phyloP scores from a whole-genome alignment of 2,888 invertebrate species.

The Cistogaster globosa region DNA sequence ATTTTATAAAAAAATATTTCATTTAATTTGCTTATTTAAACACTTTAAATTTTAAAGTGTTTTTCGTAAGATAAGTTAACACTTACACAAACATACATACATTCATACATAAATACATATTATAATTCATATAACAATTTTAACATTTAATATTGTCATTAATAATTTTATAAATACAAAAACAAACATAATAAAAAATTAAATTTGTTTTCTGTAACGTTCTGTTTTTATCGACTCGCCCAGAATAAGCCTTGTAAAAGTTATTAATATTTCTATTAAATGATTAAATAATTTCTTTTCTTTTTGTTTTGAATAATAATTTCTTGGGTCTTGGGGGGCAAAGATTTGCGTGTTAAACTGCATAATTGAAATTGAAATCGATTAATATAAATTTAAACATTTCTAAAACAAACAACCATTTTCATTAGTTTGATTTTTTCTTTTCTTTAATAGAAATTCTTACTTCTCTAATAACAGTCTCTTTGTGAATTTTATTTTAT shows the following conservation, averaged over 20 bases:
- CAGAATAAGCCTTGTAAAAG: not conserved
- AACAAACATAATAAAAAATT: not conserved
- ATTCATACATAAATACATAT: too few relatives aligned
- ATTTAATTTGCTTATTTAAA: too few relatives aligned
- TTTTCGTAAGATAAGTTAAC: too few relatives aligned
- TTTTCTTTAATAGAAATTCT: constrained; percentile 1
- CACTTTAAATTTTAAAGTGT: too few relatives aligned
- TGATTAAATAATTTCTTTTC: not conserved
- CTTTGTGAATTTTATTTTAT: constrained; percentile 32
- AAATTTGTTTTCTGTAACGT: not conserved
- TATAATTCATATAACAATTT: not conserved
- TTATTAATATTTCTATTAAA: not conserved
- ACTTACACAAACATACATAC: not conserved
- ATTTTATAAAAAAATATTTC: too few relatives aligned
- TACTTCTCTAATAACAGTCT: constrained; percentile 62
- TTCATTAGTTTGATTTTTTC: not conserved
- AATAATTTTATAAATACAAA: constrained; percentile 22
- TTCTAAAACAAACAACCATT: constrained; percentile 35
- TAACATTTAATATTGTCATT: constrained; percentile 55
- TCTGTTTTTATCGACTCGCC: not conserved
- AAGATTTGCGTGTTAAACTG: constrained; percentile 8
- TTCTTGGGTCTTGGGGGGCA: not conserved
- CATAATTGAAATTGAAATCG: not conserved
- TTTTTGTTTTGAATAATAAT: not conserved
- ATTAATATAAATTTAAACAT: not conserved